Conservation (phyloP, 2,113 vertebrate genomes). For the Rhea americana region DNA sequence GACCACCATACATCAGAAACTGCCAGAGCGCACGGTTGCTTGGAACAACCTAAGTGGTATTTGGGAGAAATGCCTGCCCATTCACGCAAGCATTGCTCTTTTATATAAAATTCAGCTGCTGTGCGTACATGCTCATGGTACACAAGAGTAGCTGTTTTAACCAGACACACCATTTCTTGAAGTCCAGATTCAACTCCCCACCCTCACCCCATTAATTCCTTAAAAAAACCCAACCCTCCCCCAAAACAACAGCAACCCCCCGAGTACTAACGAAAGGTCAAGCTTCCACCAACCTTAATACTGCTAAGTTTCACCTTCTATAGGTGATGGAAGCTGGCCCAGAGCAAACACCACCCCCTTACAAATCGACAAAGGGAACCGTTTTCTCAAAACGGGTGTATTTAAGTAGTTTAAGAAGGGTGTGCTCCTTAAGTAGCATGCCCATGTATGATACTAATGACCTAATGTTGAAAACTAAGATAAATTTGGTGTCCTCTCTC, state of each 20-base stretch:
- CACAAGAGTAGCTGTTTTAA: rapidly evolving
- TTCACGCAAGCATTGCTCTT: rapidly evolving
- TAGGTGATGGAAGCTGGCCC: background rate
- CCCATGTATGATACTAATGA: background rate
- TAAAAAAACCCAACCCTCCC: background rate
- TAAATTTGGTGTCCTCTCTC: background rate
- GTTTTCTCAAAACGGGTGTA: background rate
- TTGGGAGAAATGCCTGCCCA: rapidly evolving
- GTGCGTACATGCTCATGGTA: rapidly evolving
- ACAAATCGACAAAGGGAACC: background rate
- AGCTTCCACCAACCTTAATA: background rate
- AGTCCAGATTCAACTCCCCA: background rate
- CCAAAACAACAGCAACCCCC: too few relatives aligned
- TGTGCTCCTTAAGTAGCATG: background rate
- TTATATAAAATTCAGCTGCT: rapidly evolving
- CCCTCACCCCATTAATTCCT: background rate
- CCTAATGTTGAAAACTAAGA: background rate
- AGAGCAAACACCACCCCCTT: background rate
- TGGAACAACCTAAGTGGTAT: rapidly evolving
- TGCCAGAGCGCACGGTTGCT: background rate
- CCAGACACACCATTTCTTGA: background rate
- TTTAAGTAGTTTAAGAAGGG: background rate
- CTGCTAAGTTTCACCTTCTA: background rate
- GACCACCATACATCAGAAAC: background rate
- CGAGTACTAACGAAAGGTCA: background rate